These are phyloP conservation scores for Echinometra lucunter DNA, from an alignment of 53 echinoderm and acorn worm species.

Conservation along the genomic window DNA sequence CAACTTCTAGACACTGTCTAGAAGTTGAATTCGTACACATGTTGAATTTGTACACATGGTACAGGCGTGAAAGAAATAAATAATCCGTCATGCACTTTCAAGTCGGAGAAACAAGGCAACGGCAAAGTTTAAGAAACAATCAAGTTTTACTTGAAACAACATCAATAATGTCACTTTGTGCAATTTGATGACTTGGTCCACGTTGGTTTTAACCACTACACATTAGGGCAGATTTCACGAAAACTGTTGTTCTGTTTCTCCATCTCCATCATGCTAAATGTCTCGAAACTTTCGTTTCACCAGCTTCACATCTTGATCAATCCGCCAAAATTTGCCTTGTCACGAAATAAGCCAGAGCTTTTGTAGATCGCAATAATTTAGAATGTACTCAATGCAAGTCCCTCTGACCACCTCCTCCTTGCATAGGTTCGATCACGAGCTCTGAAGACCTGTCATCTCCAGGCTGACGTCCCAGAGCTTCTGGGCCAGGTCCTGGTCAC, in stretches of 20 bases:
- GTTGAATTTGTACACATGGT: not conserved
- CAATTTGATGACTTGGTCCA: not conserved
- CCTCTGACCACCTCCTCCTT: not conserved
- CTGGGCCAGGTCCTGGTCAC: constrained; percentile 78
- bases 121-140: not conserved
- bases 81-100: not conserved
- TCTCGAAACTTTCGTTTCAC: not conserved
- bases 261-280: not conserved
- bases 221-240: not conserved
- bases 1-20: not conserved
- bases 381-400: not conserved
- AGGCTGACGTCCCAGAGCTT: constrained; percentile 86
- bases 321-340: not conserved
- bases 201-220: not conserved
- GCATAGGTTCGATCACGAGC: not conserved
- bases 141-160: not conserved
- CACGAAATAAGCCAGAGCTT: too few relatives aligned
- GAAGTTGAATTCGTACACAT: not conserved
- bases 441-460: constrained; percentile 78
- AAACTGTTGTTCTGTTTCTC: not conserved
- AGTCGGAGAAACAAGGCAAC: not conserved
- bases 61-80: not conserved
- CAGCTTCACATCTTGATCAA: not conserved
- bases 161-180: not conserved
- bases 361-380: not conserved